Base-by-base conservation (phyloP, 2,888 invertebrate genomes). In the Hydriomena furcata region DNA sequence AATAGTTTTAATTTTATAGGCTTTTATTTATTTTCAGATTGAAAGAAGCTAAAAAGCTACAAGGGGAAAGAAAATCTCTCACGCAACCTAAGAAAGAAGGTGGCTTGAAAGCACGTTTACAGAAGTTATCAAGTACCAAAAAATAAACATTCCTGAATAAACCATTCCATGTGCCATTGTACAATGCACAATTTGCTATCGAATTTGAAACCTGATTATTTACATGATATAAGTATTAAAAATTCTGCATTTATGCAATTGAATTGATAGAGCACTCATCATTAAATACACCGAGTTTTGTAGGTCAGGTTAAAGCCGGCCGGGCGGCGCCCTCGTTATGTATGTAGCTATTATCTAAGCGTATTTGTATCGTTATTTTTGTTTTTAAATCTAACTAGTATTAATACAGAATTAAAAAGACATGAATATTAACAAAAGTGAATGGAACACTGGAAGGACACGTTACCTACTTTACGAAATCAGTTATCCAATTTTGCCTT, bases 41-140 rank as follows among this genome's bases (percentile, higher is more conserved):
- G 74, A 91, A 93, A 82, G 92, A 93, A 83, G 84, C 92, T 17
- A 92, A 93, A 71, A 91, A 91, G 69, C 89, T 90, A 61, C 91
- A 93, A 72, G 88, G 91, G 51, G 91, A 92, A 74, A 83, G 91
- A 51, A 91, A 89, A 73, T 83, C 91, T 31, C 71, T 84, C 11
- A 91, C 88, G 11, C 92, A 92, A 59, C 93, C 92, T 52, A 92
- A 92, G 71, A 91, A 92, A 63, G 93, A 94, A 66, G 93, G 93
- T 31, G 94, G 94, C 25, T 79, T 94, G 31, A 94, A 94, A 70
- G 92, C 93, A 3, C 92, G 93, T 57, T 76, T 94, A 13, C 92
- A 92, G 66, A 93, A 92, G 73, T 68, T 94, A 56, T 84, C 88
- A n/a, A 82, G 69, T 63, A 70, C 79, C 43, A 79, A 73, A 52